Conservation (phyloP, 53 echinoderm and acorn worm genomes). For the Pentamera pediparva region DNA sequence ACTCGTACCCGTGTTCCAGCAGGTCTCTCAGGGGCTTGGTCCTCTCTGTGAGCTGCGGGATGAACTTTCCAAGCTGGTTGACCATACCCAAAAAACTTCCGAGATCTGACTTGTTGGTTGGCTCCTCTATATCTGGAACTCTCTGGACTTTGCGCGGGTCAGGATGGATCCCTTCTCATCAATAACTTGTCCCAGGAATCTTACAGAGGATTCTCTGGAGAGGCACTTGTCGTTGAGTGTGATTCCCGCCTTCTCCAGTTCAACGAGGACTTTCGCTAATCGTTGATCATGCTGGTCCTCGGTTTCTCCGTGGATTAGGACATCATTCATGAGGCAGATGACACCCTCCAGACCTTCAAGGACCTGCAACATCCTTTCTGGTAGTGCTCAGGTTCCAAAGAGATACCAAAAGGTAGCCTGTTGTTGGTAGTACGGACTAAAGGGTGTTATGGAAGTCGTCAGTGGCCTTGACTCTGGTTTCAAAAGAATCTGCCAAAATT, state of each 20-base stretch:
- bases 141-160: conserved; percentile 16
- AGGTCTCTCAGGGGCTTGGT: too few relatives aligned
- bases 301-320: conserved; percentile 19
- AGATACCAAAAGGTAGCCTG: conserved; percentile 54
- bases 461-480: conserved; percentile 13
- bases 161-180: conserved; percentile 3
- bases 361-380: conserved; percentile 33
- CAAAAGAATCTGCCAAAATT: conserved; percentile 54
- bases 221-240: conserved; percentile 31
- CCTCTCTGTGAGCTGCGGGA: conserved; percentile 46
- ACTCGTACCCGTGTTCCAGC: too few relatives aligned
- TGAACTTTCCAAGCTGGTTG: conserved; percentile 55
- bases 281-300: conserved; percentile 21
- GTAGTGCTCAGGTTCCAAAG: conserved; percentile 41
- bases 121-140: conserved; percentile 1
- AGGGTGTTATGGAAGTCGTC: conserved; percentile 54
- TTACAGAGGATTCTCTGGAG: conserved; percentile 4
- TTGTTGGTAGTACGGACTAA: conserved; percentile 28
- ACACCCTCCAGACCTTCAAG: conserved; percentile 30
- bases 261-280: conserved; percentile 5
- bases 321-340: conserved; percentile 37
- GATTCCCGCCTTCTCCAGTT: conserved; percentile 1
- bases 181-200: conserved; percentile 34
- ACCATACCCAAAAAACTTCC: conserved; percentile 52
- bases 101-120: conserved; percentile 34